phyloP scores from a whole-genome alignment of 2,797 vertebrate species.

The Aratinga solstitialis region DNA sequence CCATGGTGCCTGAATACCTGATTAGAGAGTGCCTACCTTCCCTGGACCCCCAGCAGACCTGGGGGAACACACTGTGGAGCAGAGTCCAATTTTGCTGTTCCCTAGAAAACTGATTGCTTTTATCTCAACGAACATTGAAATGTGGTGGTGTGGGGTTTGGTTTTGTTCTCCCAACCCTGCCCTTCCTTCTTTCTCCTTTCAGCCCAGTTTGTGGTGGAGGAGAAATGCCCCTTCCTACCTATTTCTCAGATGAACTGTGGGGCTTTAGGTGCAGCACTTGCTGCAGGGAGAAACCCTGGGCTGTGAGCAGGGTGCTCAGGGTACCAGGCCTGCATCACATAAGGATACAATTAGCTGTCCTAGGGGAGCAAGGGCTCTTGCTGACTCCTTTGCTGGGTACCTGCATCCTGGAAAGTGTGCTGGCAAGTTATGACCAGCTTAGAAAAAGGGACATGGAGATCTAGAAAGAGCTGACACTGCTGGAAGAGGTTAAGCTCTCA shows the following conservation, averaged over 20 bases:
- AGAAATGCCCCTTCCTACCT: background rate
- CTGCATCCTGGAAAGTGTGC: background rate
- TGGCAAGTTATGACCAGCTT: background rate
- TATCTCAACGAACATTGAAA: background rate
- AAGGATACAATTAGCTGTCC: background rate
- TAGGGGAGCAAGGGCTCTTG: background rate
- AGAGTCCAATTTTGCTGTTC: background rate
- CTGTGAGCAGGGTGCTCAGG: background rate
- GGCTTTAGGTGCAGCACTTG: background rate
- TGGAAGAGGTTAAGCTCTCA: background rate
- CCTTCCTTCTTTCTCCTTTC: background rate
- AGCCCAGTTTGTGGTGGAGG: background rate
- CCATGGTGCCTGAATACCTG: constrained; percentile 21
- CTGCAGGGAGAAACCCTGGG: background rate
- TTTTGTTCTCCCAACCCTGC: background rate
- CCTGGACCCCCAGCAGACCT: background rate
- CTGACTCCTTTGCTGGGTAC: background rate
- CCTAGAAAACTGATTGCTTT: background rate
- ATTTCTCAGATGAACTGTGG: background rate
- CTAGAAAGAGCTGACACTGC: background rate
- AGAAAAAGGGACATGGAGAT: background rate
- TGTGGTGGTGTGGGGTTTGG: background rate
- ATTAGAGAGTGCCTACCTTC: background rate
- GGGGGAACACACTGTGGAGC: background rate
- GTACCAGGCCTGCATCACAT: background rate